A percentile compares a stretch with the other conserved stretches of the same genome.
Conservation (phyloP, 2,113 vertebrate genomes). For the Rhinolophus sinicus region DNA sequence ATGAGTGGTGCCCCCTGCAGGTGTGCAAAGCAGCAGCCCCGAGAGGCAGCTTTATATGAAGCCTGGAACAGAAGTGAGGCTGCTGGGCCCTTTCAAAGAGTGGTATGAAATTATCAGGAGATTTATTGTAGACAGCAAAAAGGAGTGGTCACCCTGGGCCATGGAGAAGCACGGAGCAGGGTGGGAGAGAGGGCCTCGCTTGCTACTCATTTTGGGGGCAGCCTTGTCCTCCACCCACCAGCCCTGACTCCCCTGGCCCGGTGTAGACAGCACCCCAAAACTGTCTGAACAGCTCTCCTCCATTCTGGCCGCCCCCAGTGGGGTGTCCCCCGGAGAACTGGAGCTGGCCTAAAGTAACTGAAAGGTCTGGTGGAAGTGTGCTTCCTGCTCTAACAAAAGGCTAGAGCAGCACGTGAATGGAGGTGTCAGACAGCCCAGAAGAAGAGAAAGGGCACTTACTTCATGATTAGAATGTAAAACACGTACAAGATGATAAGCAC, state of each 20-base stretch:
- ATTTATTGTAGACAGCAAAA: neutral
- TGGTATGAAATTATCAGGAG: neutral
- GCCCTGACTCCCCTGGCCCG: too few species aligned
- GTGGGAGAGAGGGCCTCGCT: accelerated
- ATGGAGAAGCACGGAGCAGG: accelerated
- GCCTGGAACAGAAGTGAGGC: neutral
- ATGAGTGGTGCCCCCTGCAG: neutral
- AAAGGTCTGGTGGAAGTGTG: neutral
- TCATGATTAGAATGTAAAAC: conserved; percentile 98
- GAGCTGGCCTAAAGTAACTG: neutral
- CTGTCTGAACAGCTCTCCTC: neutral
- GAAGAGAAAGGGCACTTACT: conserved; percentile 88
- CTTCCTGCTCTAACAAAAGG: neutral
- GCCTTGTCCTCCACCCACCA: accelerated
- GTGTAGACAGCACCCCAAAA: neutral
- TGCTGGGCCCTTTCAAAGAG: neutral
- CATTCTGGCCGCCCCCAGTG: too few species aligned
- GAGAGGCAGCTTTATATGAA: neutral
- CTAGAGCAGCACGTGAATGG: accelerated
- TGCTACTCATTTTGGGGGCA: accelerated
- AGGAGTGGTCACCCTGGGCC: accelerated
- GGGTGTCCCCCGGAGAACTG: neutral
- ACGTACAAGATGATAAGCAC: conserved; percentile 95
- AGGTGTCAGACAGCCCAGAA: neutral
- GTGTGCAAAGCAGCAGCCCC: accelerated